A percentile compares a stretch with the other conserved stretches of the same genome.
phyloP scores from a whole-genome alignment of 2,888 invertebrate species.

The Emmelina monodactyla region DNA sequence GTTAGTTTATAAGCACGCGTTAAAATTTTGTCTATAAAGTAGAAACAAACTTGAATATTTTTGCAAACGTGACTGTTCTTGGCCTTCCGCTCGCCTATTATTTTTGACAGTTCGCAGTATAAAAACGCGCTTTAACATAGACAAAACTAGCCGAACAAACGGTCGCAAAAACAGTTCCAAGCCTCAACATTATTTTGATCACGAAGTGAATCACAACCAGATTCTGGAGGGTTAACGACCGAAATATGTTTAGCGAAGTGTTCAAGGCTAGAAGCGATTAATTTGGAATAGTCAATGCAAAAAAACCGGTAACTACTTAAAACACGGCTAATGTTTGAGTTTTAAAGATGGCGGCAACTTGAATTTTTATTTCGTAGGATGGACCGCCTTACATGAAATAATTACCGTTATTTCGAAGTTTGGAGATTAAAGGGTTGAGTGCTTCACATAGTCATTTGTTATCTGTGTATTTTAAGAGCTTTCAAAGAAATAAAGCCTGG shows the following conservation, averaged over 20 bases:
- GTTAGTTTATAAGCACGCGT: too few relatives aligned
- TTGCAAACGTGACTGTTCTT: too few relatives aligned
- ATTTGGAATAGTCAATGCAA: constrained; percentile 45
- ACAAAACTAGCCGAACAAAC: too few relatives aligned
- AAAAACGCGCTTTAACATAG: too few relatives aligned
- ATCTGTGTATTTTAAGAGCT: constrained; percentile 4
- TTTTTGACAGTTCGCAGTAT: too few relatives aligned
- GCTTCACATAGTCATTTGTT: neutral
- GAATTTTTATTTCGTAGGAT: constrained; percentile 19
- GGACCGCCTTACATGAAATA: constrained; percentile 1
- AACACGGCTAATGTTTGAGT: too few relatives aligned
- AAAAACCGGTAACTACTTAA: constrained; percentile 30
- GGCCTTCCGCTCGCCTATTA: too few relatives aligned
- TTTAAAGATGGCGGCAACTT: constrained; percentile 17
- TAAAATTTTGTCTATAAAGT: too few relatives aligned
- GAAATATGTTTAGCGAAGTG: constrained; percentile 57
- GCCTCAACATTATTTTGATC: constrained; percentile 61
- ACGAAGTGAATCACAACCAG: constrained; percentile 61
- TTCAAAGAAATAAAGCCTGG: neutral
- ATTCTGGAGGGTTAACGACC: constrained; percentile 64
- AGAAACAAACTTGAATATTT: too few relatives aligned
- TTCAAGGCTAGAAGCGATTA: constrained; percentile 55
- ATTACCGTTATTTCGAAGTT: constrained; percentile 35
- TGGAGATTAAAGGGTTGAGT: neutral
- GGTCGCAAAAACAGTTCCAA: constrained; percentile 56